phyloP scores from a whole-genome alignment of 2,113 vertebrate genomes.

The Alexandromys fortis region DNA sequence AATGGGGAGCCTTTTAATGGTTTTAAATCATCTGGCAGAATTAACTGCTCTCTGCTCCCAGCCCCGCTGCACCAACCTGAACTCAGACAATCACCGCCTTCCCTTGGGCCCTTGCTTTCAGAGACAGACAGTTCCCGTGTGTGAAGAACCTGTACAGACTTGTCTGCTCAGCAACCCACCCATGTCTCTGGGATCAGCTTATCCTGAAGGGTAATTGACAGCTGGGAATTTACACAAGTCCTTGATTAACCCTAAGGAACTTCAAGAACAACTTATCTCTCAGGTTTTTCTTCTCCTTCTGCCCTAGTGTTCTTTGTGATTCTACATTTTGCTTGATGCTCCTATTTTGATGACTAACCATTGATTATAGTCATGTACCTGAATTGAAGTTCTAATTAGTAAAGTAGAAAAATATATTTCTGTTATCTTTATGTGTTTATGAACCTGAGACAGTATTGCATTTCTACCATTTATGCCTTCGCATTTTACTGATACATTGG shows the following conservation, averaged over 20 bases:
- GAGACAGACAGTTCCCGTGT: slow-evolving; percentile 53
- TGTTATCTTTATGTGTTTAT: not conserved
- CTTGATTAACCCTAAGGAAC: slow-evolving; percentile 24
- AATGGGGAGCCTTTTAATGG: slow-evolving; percentile 82
- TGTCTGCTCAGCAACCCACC: slow-evolving; percentile 2
- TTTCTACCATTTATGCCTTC: not conserved
- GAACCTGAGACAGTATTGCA: not conserved
- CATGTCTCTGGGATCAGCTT: not conserved
- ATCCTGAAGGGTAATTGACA: not conserved
- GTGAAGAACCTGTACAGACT: not conserved
- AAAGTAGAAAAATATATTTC: not conserved
- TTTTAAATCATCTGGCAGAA: slow-evolving; percentile 85
- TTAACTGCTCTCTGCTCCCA: slow-evolving; percentile 58
- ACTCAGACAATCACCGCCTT: slow-evolving; percentile 47
- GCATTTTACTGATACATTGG: not conserved
- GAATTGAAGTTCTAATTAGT: slow-evolving; percentile 2
- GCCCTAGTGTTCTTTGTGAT: not conserved
- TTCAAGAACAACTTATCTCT: not conserved
- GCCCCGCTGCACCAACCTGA: slow-evolving; percentile 58
- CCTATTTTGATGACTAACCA: not conserved
- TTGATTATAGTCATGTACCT: not conserved
- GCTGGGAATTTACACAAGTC: not conserved
- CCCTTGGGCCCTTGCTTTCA: slow-evolving; percentile 56
- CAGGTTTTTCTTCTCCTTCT: not conserved
- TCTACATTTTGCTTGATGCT: not conserved